Conservation (phyloP, 2,888 invertebrate species). For the Notocelia uddmanniana region DNA sequence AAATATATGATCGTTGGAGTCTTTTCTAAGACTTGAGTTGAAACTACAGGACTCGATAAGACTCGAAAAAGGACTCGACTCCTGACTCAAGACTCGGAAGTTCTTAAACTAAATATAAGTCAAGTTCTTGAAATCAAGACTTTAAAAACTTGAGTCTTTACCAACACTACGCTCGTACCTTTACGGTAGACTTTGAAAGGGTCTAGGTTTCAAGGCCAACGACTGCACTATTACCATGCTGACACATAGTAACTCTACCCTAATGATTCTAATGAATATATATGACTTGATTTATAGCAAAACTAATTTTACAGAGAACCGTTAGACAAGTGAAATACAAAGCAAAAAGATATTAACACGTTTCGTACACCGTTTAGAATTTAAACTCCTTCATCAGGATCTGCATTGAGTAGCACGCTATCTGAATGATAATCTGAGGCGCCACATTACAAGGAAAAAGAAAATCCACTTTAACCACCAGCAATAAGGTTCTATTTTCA, state of each 20-base stretch:
- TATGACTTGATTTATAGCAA: too few species aligned
- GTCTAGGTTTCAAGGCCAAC: not conserved
- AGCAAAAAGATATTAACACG: conserved; percentile 2
- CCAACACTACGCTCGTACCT: not conserved
- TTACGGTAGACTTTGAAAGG: not conserved
- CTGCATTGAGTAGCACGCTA: conserved; percentile 19
- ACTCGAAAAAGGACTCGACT: too few species aligned
- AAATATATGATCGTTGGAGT: too few species aligned
- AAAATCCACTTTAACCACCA: not conserved
- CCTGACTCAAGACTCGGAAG: too few species aligned
- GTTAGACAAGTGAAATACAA: not conserved
- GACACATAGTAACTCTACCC: not conserved
- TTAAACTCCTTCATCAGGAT: conserved; percentile 25
- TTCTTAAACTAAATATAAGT: too few species aligned
- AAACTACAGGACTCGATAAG: too few species aligned
- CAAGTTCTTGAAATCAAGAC: too few species aligned
- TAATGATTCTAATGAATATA: not conserved
- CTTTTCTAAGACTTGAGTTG: too few species aligned
- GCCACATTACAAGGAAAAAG: conserved; percentile 13
- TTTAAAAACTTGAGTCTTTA: too few species aligned
- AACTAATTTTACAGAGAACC: too few species aligned
- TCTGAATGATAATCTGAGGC: conserved; percentile 30
- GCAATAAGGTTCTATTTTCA: not conserved
- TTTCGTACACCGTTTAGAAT: conserved; percentile 17
- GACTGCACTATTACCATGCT: not conserved